These are phyloP conservation scores for Leuctra nigra DNA, from an alignment of 2,888 invertebrate genomes.

Conservation along the genomic window DNA sequence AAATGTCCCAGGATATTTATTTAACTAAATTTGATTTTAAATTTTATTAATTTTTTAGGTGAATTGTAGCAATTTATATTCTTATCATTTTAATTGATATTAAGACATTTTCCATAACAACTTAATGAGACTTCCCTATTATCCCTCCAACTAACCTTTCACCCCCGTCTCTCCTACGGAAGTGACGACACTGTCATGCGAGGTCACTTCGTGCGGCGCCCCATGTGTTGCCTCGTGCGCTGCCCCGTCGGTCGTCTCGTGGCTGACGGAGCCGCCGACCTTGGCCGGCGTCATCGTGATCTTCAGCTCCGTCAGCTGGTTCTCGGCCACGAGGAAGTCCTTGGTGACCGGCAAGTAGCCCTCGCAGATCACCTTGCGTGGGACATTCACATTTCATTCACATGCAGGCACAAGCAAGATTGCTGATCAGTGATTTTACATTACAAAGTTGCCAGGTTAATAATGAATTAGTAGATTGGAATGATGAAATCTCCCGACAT, in stretches of 20 bases:
- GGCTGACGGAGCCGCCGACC: too few species aligned
- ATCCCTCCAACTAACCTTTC: neutral
- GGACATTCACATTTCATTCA: neutral
- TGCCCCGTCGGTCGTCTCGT: too few species aligned
- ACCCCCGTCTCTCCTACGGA: neutral
- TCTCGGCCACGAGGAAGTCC: neutral
- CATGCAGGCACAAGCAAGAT: neutral
- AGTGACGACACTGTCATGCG: neutral
- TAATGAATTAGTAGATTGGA: too few species aligned
- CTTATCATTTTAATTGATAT: too few species aligned
- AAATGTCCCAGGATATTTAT: neutral
- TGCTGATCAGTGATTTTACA: too few species aligned
- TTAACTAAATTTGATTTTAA: too few species aligned
- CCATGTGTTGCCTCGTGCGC: neutral
- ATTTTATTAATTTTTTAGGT: too few species aligned
- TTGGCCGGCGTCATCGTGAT: neutral
- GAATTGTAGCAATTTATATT: too few species aligned
- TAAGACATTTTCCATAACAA: too few species aligned
- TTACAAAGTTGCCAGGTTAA: too few species aligned
- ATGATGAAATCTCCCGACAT: too few species aligned
- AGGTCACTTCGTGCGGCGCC: neutral
- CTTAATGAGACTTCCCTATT: too few species aligned
- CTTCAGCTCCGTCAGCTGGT: slow-evolving; percentile 3
- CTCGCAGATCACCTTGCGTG: neutral
- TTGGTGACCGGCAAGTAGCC: neutral